phyloP scores from a whole-genome alignment of 30 jellyfish, hydroid and myxozoan species.

The Nemopilema nomurai region DNA sequence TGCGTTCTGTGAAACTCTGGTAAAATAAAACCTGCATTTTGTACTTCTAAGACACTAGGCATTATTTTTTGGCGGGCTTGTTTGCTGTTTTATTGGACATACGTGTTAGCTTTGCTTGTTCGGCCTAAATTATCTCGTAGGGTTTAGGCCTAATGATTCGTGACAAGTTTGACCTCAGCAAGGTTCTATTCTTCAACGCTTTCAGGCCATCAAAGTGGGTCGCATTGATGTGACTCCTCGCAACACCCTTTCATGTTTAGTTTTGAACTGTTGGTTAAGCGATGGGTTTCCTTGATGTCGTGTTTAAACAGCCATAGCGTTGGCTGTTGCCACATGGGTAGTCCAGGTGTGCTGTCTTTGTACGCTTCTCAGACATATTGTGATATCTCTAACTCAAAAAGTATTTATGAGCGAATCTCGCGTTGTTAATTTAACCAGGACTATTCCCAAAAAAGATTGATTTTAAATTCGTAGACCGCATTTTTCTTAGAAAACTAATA shows the following conservation, averaged over 20 bases:
- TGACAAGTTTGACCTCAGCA: slow-evolving; percentile 12
- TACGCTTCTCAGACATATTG: not conserved
- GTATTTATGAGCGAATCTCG: not conserved
- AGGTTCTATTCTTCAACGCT: not conserved
- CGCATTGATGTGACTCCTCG: not conserved
- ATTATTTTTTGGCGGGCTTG: not conserved
- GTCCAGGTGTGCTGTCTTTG: slow-evolving; percentile 34
- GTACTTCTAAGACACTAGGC: not conserved
- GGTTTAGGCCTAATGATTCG: slow-evolving; percentile 32
- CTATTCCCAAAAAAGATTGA: not conserved
- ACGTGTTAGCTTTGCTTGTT: not conserved
- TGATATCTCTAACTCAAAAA: not conserved
- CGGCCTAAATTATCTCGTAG: slow-evolving; percentile 7
- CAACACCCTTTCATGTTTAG: not conserved
- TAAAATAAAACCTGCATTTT: not conserved
- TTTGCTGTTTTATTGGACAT: not conserved
- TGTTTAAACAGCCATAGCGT: not conserved
- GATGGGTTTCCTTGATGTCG: not conserved
- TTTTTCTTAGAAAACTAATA: too few species aligned
- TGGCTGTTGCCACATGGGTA: slow-evolving; percentile 28
- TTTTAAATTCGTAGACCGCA: not conserved
- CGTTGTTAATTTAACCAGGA: not conserved
- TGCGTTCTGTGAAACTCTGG: not conserved
- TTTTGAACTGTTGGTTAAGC: not conserved
- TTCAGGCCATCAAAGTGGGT: not conserved